Conservation (phyloP, 2,113 vertebrate species). For the Sterrhoptilus dennistouni region DNA sequence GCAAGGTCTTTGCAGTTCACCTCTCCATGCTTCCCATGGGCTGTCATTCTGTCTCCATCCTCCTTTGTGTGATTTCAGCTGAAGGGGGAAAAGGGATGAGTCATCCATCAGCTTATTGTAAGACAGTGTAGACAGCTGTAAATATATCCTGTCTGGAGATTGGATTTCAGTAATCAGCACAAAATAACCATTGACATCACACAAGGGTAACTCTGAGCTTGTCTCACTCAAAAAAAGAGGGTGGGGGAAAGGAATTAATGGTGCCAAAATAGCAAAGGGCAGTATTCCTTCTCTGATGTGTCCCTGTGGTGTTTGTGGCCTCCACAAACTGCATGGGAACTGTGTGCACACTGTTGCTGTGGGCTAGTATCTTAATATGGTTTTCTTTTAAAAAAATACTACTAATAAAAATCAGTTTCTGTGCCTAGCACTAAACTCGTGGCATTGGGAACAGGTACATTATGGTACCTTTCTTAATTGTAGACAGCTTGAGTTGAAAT, state of each 20-base stretch:
- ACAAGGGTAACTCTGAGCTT: background rate
- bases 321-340: background rate
- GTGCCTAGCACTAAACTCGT: background rate
- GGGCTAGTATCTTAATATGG: background rate
- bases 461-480: background rate
- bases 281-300: fast-evolving
- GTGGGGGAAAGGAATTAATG: background rate
- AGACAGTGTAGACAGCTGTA: slow-evolving; percentile 47
- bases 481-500: background rate
- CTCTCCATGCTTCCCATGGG: background rate
- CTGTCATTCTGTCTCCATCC: background rate
- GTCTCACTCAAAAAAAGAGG: background rate
- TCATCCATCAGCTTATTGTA: slow-evolving; percentile 60
- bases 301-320: background rate
- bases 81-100: slow-evolving; percentile 44
- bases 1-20: background rate
- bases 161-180: slow-evolving; percentile 68
- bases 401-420: background rate
- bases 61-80: background rate
- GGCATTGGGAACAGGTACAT: background rate
- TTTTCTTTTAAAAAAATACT: background rate
- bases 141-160: slow-evolving; percentile 71
- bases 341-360: background rate
- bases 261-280: background rate
- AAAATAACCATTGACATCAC: slow-evolving; percentile 63